Evolutionary conservation across 2,888 invertebrate species (phyloP).

Genomic region (Eugnorisma glareosa): DNA sequence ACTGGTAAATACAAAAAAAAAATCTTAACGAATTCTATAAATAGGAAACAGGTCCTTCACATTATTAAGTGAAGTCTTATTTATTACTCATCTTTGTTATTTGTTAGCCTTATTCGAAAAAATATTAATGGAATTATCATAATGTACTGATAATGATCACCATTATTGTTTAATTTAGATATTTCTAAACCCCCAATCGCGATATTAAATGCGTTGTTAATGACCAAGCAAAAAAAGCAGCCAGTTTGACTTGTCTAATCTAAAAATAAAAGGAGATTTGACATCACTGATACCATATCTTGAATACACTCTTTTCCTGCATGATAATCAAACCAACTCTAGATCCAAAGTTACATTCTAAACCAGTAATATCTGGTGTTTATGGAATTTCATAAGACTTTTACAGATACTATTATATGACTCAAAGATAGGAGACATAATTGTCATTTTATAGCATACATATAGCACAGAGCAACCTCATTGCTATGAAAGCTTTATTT

Average conservation of each 20-base stretch:
- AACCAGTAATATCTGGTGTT: conserved; percentile 60
- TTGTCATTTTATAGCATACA: conserved; percentile 24
- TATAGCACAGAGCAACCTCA: not conserved
- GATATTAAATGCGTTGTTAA: conserved; percentile 32
- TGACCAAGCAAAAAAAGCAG: conserved; percentile 17
- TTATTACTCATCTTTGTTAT: not conserved
- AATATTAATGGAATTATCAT: conserved; percentile 10
- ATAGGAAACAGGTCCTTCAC: not conserved
- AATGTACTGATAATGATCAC: conserved; percentile 14
- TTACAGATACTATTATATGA: conserved; percentile 39
- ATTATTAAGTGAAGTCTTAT: not conserved
- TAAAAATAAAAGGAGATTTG: conserved; percentile 43
- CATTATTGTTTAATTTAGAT: conserved; percentile 3
- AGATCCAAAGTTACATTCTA: conserved; percentile 38
- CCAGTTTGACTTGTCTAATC: conserved; percentile 17
- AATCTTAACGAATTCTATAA: not conserved
- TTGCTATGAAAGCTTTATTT: not conserved
- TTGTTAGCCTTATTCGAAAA: not conserved
- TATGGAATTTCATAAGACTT: conserved; percentile 41
- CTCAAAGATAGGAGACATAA: conserved; percentile 50
- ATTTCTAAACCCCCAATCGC: conserved; percentile 28
- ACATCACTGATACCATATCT: conserved; percentile 46
- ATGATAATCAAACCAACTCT: conserved; percentile 59
- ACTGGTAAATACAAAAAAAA: not conserved
- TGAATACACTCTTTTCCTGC: conserved; percentile 59